phyloP scores from a whole-genome alignment of 2,113 vertebrate species.

The Gopherus flavomarginatus region DNA sequence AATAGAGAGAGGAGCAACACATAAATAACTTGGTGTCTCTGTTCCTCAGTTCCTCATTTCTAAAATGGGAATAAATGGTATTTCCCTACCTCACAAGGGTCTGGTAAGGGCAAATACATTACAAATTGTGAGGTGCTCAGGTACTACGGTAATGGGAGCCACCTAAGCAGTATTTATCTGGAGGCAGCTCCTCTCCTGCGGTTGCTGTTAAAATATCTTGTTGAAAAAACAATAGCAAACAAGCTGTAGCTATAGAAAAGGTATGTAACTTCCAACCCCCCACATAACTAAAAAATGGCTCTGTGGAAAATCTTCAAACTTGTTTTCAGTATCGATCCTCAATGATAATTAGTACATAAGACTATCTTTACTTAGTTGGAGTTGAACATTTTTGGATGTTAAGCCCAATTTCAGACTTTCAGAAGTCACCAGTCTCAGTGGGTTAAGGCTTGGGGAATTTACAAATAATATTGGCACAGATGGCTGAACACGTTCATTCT shows the following conservation, averaged over 20 bases:
- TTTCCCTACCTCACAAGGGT: no score
- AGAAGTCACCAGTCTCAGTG: background rate
- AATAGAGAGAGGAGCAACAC: no score
- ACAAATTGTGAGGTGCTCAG: no score
- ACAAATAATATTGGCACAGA: background rate
- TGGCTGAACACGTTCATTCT: background rate
- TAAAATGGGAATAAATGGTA: no score
- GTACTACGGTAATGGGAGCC: no score
- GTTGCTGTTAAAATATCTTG: background rate
- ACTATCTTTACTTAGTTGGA: background rate
- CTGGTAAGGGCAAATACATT: no score
- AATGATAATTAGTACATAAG: background rate
- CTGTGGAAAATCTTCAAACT: background rate
- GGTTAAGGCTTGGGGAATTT: background rate
- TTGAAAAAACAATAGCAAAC: background rate
- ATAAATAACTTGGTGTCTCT: no score
- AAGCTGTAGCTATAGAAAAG: background rate
- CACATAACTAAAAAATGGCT: no score
- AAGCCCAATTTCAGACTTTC: conserved; percentile 15
- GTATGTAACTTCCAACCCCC: no score
- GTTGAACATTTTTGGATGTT: background rate
- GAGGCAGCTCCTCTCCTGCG: background rate
- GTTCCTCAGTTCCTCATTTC: no score
- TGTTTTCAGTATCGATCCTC: background rate
- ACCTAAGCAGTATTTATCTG: background rate